Percentiles rank a stretch among this genome's conserved stretches.
These are phyloP conservation scores for Pseudomyrmex flavicornis DNA, from an alignment of 1,140 invertebrate species.

Conservation along the genomic window DNA sequence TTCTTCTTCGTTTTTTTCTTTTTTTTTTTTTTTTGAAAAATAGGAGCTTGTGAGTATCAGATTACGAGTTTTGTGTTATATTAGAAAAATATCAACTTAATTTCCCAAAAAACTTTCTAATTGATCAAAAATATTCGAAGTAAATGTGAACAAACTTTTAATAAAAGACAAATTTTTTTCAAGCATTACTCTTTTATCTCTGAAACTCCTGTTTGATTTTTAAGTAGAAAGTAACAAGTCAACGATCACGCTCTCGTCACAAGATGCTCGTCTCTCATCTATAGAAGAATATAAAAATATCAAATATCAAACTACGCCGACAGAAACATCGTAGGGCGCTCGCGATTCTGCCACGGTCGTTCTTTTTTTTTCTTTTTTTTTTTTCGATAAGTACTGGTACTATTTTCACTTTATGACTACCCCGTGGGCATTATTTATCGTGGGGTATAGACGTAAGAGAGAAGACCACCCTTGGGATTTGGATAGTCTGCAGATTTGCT, in stretches of 20 bases:
- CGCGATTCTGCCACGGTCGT: constrained; percentile 59
- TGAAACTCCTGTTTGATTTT: too few relatives aligned
- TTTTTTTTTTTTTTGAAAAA: constrained; percentile 37
- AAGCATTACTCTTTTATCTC: too few relatives aligned
- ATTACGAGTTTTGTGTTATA: neutral
- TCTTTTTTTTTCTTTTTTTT: neutral
- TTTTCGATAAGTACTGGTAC: constrained; percentile 62
- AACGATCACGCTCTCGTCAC: neutral
- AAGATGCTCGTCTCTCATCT: too few relatives aligned
- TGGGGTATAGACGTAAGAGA: constrained; percentile 67
- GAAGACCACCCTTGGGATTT: constrained; percentile 83
- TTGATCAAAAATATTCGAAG: neutral
- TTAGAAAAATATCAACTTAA: neutral
- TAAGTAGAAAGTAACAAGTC: neutral
- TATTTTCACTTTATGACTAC: constrained; percentile 77
- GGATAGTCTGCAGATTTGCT: constrained; percentile 81
- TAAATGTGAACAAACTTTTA: too few relatives aligned
- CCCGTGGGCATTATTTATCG: constrained; percentile 78
- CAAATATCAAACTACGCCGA: neutral
- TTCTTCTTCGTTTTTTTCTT: neutral
- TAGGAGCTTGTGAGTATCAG: constrained; percentile 10
- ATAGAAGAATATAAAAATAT: constrained; percentile 47
- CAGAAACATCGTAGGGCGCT: constrained; percentile 16
- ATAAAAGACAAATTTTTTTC: too few relatives aligned
- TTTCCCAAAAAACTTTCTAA: neutral